phyloP scores from a whole-genome alignment of 2,888 invertebrate genomes.

The Heliothis peltigera region DNA sequence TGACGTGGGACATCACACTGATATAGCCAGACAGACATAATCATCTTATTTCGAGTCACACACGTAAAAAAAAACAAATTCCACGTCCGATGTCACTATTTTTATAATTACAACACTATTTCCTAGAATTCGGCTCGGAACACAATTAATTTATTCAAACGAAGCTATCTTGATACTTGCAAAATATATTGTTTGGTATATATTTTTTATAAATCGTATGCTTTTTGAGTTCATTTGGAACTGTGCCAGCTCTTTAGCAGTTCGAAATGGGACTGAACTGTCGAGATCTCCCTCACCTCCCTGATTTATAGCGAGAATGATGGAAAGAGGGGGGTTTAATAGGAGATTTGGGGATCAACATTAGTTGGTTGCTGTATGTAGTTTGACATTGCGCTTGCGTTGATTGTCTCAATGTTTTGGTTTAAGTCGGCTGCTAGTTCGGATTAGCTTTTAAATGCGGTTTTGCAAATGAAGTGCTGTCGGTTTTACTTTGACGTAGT shows the following conservation, averaged over 20 bases:
- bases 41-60: slow-evolving; percentile 54
- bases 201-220: slow-evolving; percentile 61
- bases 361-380: slow-evolving; percentile 47
- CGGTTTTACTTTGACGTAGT: slow-evolving; percentile 31
- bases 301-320: slow-evolving; percentile 44
- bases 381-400: slow-evolving; percentile 57
- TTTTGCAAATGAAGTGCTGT: slow-evolving; percentile 52
- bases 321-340: slow-evolving; percentile 36
- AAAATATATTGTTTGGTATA: slow-evolving; percentile 57
- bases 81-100: slow-evolving; percentile 58
- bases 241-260: slow-evolving; percentile 61
- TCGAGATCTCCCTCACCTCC: slow-evolving; percentile 51
- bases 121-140: slow-evolving; percentile 63
- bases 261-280: slow-evolving; percentile 55
- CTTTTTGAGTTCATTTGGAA: slow-evolving; percentile 64
- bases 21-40: slow-evolving; percentile 49
- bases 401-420: slow-evolving; percentile 56
- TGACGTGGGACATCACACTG: too few species aligned
- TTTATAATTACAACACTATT: slow-evolving; percentile 66
- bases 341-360: slow-evolving; percentile 50
- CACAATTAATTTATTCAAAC: slow-evolving; percentile 61
- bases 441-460: slow-evolving; percentile 48
- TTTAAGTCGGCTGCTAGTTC: slow-evolving; percentile 51
- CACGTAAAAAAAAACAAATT: slow-evolving; percentile 52
- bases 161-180: slow-evolving; percentile 61